Base-by-base conservation (phyloP, 2,113 vertebrate genomes). In the Calcarius ornatus region DNA sequence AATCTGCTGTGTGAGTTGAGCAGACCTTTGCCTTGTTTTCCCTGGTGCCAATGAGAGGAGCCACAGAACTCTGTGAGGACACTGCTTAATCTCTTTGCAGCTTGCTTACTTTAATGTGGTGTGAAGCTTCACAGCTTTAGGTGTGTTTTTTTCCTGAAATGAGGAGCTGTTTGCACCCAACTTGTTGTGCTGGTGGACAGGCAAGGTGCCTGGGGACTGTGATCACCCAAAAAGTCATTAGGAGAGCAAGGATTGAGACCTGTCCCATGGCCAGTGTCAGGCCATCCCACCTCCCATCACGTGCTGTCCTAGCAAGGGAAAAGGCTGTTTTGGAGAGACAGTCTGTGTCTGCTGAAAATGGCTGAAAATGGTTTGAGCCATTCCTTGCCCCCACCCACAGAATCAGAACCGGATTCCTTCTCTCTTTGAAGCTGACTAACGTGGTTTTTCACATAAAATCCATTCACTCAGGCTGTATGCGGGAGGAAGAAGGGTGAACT, bases 401-500 rank as follows among this genome's bases (percentile, higher is more conserved):
- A 81, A 86, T 61, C 64, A 71, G 59, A 66, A 37, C 27, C 12
- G 3, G 72, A 64, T 79, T 84, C 33, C n/a, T 54, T 10, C 86
- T 68, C 60, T 51, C 85, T 90, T 78, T 90, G 79, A 92, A 95
- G 88, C 79, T 81, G 76, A 12, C 64, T 95, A 64, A 63, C 28
- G 17, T 66, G 53, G 79, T 92, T 96, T 95, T 71, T 83, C 82
- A 20, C 61, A 77, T 38, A 93, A 96, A 96, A 96, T 53, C 92
- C 76, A 92, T 96, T 96, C 93, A 72, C 76, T 92, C 30, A 13
- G 82, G 76, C 80, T 92, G 81, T 15, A 8, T 79, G 90, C 15
- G 0, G 66, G 71, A 92, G 94, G 86, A 97, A 83, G 90, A 93
- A 86, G 92, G 53, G 86, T 94, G 92, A 75, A 88, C 88, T 90